These are phyloP conservation scores for Acrocyrtus sp. DNA, from an alignment of 2,888 invertebrate species.

Conservation along the genomic window DNA sequence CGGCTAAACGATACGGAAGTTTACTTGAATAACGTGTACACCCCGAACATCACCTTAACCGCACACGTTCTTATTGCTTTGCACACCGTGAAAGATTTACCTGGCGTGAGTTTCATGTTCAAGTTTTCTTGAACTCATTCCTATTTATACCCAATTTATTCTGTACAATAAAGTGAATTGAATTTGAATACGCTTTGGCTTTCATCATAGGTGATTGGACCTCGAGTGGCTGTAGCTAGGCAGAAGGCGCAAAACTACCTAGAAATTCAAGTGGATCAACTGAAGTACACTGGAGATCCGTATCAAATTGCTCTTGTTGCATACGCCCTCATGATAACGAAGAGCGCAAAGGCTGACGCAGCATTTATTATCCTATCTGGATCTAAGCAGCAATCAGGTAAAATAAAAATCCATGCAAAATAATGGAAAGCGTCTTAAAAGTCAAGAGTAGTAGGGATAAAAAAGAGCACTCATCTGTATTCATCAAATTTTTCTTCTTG, in stretches of 20 bases:
- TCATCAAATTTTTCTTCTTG: too few relatives aligned
- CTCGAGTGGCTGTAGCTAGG: constrained; percentile 80
- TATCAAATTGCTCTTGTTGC: constrained; percentile 85
- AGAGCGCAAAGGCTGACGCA: constrained; percentile 84
- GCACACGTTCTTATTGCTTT: constrained; percentile 93
- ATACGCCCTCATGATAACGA: constrained; percentile 84
- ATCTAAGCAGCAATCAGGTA: constrained; percentile 41
- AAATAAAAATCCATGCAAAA: background rate
- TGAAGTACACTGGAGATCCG: constrained; percentile 71
- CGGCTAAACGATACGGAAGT: constrained; percentile 80
- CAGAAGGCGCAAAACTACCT: constrained; percentile 82
- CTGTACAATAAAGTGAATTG: constrained; percentile 6
- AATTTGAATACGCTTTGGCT: constrained; percentile 12
- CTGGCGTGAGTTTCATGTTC: constrained; percentile 69
- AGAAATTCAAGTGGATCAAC: constrained; percentile 81
- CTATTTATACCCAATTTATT: background rate
- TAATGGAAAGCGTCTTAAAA: too few relatives aligned
- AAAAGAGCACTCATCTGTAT: too few relatives aligned
- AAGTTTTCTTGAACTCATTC: background rate
- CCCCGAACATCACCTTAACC: constrained; percentile 85
- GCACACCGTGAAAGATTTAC: constrained; percentile 83
- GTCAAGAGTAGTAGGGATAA: too few relatives aligned
- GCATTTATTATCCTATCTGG: constrained; percentile 80
- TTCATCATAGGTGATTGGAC: constrained; percentile 70
- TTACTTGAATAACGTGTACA: constrained; percentile 66